phyloP scores from a whole-genome alignment of 2,888 invertebrate genomes.

The Aricia artaxerxes region DNA sequence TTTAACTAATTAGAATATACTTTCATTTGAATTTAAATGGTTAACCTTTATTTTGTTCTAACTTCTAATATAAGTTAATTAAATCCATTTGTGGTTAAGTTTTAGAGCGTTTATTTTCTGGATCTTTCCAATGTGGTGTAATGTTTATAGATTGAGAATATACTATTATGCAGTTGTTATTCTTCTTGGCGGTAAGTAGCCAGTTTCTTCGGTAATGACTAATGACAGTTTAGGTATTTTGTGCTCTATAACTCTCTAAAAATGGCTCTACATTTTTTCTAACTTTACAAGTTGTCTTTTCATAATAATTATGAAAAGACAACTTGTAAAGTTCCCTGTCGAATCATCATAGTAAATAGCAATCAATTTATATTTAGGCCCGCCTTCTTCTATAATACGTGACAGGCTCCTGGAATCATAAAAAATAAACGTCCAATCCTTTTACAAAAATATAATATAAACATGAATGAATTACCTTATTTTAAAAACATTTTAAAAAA shows the following conservation, averaged over 20 bases:
- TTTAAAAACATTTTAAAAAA: neutral
- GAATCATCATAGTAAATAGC: too few species aligned
- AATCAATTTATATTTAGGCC: neutral
- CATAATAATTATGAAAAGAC: too few species aligned
- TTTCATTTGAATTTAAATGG: slow-evolving; percentile 26
- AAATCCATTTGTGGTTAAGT: slow-evolving; percentile 10
- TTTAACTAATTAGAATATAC: slow-evolving; percentile 43
- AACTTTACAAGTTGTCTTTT: neutral
- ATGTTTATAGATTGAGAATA: neutral
- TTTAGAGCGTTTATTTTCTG: slow-evolving; percentile 11
- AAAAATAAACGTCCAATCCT: neutral
- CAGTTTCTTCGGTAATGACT: neutral
- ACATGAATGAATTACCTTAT: neutral
- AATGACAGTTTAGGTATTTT: neutral
- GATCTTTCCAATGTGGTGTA: slow-evolving; percentile 15
- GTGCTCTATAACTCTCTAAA: neutral
- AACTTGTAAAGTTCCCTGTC: too few species aligned
- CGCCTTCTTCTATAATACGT: neutral
- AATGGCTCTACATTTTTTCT: neutral
- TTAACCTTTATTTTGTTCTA: slow-evolving; percentile 23
- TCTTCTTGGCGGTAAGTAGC: neutral
- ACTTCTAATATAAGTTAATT: slow-evolving; percentile 24
- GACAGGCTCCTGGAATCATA: neutral
- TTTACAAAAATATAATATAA: neutral
- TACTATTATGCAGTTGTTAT: neutral